Base-by-base conservation (phyloP, 1,140 invertebrate genomes). In the Nixonia krombeini region DNA sequence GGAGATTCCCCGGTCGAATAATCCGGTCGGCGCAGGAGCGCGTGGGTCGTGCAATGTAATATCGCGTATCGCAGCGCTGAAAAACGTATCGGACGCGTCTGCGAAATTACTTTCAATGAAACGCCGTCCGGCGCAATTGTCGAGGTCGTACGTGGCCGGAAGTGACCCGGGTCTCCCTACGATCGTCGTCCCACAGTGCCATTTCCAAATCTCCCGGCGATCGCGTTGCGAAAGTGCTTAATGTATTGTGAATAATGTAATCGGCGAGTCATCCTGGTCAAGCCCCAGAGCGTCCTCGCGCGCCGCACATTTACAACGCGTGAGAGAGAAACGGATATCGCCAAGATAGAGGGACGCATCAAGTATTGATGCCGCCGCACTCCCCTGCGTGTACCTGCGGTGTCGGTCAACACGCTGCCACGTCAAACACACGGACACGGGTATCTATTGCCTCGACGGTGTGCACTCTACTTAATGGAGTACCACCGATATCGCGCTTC, bases 191-290 rank as follows among this genome's bases (percentile, higher is more conserved):
- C 63, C 56, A 56, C 44, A 56, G 53, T 50, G 53, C 52, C 49
- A 47, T 68, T 68, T 40, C 35, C 42, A 56, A 68, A 72, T 68
- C 59, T 64, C 65, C 29, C 31, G 55, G 56, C 70, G 70, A 73
- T 71, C 74, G 57, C 68, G n/a, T n/a, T 74, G 56, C 70, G 68
- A 83, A 76, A 80, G 74, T 74, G 75, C 66, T 80, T 78, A 80
- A 81, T 81, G 81, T 82, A 75, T 79, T 74, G 80, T 75, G 76
- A 81, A 82, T 82, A 81, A 80, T 81, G 76, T 79, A 81, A 81
- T 80, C 74, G 72, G 66, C 70, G 67, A 74, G 78, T 75, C 76
- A 76, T 74, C 70, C 63, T 55, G n/a, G 57, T 47, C 51, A 13
- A 50, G 42, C 44, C 23, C 17, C 44, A 37, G 18, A 44, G 9